Conservation (phyloP, 2,888 invertebrate species). For the Caenorhabditis sp. region DNA sequence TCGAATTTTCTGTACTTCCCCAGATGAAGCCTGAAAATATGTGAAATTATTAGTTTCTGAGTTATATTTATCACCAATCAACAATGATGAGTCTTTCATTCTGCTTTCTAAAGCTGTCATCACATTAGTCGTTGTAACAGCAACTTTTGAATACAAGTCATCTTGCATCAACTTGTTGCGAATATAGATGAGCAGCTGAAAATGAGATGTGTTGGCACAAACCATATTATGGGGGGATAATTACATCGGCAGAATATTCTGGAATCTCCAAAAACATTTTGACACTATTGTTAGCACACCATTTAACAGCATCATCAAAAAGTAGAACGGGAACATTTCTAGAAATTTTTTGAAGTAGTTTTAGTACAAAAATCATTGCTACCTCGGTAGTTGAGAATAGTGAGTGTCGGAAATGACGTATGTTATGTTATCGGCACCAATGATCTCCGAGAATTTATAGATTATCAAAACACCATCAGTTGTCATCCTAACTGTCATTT, state of each 20-base stretch:
- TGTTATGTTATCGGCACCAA: conserved; percentile 14
- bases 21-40: conserved; percentile 26
- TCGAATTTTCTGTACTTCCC: conserved; percentile 25
- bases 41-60: not conserved
- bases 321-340: conserved; percentile 16
- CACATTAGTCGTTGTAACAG: conserved; percentile 23
- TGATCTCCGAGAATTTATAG: conserved; percentile 3
- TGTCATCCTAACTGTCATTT: conserved; percentile 33
- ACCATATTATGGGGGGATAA: not conserved
- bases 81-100: conserved; percentile 15
- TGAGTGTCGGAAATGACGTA: conserved; percentile 23
- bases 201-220: not conserved
- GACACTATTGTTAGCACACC: conserved; percentile 29
- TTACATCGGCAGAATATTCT: conserved; percentile 12
- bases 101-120: conserved; percentile 12
- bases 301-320: conserved; percentile 31
- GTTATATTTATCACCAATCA: conserved; percentile 15
- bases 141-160: conserved; percentile 29
- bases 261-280: conserved; percentile 39
- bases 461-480: conserved; percentile 32
- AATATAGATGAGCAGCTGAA: conserved; percentile 41
- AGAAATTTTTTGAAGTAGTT: conserved; percentile 23
- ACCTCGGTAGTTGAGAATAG: conserved; percentile 26
- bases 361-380: too few species aligned
- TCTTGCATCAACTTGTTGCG: conserved; percentile 39